Base-by-base conservation (phyloP, 2,888 invertebrate genomes). In the Drosophila merina region DNA sequence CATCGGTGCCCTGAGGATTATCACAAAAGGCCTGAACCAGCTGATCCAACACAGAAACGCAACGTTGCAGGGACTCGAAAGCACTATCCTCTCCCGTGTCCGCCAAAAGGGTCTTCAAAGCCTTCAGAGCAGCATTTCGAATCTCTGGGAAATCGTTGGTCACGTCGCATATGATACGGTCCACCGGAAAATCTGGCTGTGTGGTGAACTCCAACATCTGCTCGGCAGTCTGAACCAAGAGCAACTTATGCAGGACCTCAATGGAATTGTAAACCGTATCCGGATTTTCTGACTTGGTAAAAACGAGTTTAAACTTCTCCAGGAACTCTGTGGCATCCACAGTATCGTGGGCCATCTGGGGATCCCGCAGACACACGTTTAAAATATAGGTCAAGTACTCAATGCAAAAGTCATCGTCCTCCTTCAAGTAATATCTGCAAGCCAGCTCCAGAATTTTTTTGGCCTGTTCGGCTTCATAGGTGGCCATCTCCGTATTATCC, bases 111-210 rank as follows among this genome's bases (percentile, higher is more conserved):
- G 74, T 75, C 14, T 86, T 86, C 0, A 89, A 30, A 0, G 89
- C 70, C 28, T 85, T 87, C 1, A 90, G 50, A 0, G 80, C 75
- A 0, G 88, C 81, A 30, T 76, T 74, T 3, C 90, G 76, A 14
- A 90, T 81, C 57, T 90, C 89, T 3, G 57, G 55, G 45, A 77
- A 89, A 54, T 86, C 83, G 6, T 76, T 88, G 28, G 82, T 82
- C 33, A 90, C 57, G 62, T 90, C 90, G 31, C 90, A 89, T 3
- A 89, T 60, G 1, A 90, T 62, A 14, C 90, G 84, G 58, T 88
- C 82, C 0, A 84, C 59, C 0, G 90, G 90, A 52, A 90, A 90
- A 1, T 71, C 66, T 0, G 75, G 54, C 10, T 72, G 56, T 0
- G 73, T 76, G 8, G 76, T 77, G 14, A 90, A 83, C 4, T 54